Percentiles rank a stretch among this genome's conserved stretches.
Evolutionary conservation across 2,888 invertebrate genomes (phyloP).

Genomic region (Aspidiotus destructor): DNA sequence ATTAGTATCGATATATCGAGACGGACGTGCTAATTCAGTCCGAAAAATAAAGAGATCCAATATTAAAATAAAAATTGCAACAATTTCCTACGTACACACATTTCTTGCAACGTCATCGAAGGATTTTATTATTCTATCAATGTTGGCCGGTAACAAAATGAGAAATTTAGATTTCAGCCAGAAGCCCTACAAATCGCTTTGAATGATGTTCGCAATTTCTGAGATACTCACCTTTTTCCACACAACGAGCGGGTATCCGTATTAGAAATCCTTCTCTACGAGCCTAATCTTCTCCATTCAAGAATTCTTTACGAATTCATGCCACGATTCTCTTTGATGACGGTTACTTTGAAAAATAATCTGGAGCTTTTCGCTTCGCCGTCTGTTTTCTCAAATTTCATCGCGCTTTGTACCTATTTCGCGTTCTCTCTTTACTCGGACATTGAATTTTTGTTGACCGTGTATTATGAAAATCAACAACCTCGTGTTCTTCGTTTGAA

Average conservation of each 20-base stretch:
- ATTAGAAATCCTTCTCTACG: not conserved
- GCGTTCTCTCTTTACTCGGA: too few relatives aligned
- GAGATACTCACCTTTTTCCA: too few relatives aligned
- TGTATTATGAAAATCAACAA: too few relatives aligned
- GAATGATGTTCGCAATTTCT: not conserved
- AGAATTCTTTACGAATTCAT: not conserved
- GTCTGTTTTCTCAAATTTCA: not conserved
- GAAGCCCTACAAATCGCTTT: not conserved
- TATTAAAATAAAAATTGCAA: too few relatives aligned
- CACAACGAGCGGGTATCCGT: not conserved
- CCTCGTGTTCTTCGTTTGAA: too few relatives aligned
- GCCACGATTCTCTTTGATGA: not conserved
- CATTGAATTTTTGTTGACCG: too few relatives aligned
- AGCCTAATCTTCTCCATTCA: constrained; percentile 1
- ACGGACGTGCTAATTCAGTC: too few relatives aligned
- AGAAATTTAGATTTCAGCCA: not conserved
- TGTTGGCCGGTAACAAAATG: not conserved
- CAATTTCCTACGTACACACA: too few relatives aligned
- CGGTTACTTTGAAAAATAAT: not conserved
- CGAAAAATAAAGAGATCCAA: too few relatives aligned
- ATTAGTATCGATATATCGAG: too few relatives aligned
- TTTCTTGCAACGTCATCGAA: too few relatives aligned
- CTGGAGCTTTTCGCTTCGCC: not conserved
- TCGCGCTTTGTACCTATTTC: too few relatives aligned
- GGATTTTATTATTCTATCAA: constrained; percentile 2